Base-by-base conservation (phyloP, 2,797 vertebrate genomes). In the Potorous gilbertii region DNA sequence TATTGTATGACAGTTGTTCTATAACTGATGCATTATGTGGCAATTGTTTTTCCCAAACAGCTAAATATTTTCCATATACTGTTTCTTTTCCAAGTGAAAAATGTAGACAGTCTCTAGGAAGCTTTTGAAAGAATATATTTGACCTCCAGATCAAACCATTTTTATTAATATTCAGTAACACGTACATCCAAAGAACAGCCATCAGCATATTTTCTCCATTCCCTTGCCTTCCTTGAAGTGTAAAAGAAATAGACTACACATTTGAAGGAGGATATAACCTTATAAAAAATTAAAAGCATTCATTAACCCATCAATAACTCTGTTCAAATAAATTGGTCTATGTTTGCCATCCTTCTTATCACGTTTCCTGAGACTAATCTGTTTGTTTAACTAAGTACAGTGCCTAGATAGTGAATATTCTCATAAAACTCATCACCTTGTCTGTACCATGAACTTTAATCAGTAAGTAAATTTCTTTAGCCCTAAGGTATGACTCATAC, bases 151-250 rank as follows among this genome's bases (percentile, higher is more conserved):
- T 97, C 93, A 97, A 97, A 95, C 34, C 94, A 93, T 97, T 90
- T 94, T 94, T 94, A 93, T 97, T 97, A 97, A 95, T 95, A 96
- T 96, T 96, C 94, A 92, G 56, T 91, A 95, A 96, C 90, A 93
- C 55, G n/a, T 94, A 95, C 3, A 95, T 92, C 27, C 13, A 96
- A 96, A 96, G 40, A 94, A 93, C 21, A 93, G 24, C 13, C 87
- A 95, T 95, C 92, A 96, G 52, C 55, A 96, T 96, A 94, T 97
- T 97, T 97, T 93, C 55, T 96, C 1, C 6, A 92, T 95, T 95
- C 34, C 59, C 54, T n/a, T 95, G 62, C 95, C 10, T 92, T 95
- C 59, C 29, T 96, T 96, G 96, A 93, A 90, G 31, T 90, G 14
- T 96, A 93, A 96, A 96, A 95, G 27, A 96, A 94, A 95, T 94